Percentiles rank a stretch among this genome's conserved stretches.
Evolutionary conservation across 2,888 invertebrate genomes (phyloP).

Genomic region (Quadroppia sp.): DNA sequence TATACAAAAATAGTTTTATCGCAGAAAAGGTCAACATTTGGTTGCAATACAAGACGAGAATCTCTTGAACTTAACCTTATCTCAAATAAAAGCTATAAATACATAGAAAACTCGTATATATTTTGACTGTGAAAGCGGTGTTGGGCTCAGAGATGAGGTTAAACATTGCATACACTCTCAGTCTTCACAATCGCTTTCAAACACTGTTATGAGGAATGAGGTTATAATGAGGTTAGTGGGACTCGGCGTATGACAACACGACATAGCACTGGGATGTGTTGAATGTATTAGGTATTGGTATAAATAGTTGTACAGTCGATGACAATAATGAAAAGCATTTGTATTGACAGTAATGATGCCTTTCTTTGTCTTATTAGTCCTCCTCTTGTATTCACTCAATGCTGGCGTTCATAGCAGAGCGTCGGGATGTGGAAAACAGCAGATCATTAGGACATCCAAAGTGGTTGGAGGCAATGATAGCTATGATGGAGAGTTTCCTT

Average conservation of each 20-base stretch:
- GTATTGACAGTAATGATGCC: background rate
- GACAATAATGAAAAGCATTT: slow-evolving; percentile 26
- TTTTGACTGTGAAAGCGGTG: slow-evolving; percentile 18
- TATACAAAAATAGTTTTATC: background rate
- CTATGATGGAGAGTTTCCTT: slow-evolving; percentile 46
- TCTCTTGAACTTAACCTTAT: background rate
- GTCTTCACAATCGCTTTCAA: slow-evolving; percentile 13
- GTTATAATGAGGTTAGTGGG: slow-evolving; percentile 33
- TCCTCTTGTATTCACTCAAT: slow-evolving; percentile 14
- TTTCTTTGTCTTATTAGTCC: slow-evolving; percentile 19
- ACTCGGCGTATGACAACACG: slow-evolving; percentile 20
- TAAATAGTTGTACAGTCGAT: background rate
- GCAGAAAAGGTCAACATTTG: background rate
- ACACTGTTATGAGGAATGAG: slow-evolving; percentile 12
- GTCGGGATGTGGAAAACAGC: slow-evolving; percentile 42
- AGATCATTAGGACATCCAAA: slow-evolving; percentile 39
- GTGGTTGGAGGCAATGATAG: slow-evolving; percentile 44
- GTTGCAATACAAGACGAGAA: background rate
- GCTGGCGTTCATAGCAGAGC: slow-evolving; percentile 9
- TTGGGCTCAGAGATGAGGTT: background rate
- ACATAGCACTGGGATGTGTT: slow-evolving; percentile 1
- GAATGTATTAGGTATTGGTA: background rate
- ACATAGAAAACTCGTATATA: background rate
- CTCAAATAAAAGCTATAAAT: background rate
- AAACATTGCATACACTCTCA: background rate